Conservation (phyloP, 2,797 vertebrate species). For the Thalassophryne amazonica region DNA sequence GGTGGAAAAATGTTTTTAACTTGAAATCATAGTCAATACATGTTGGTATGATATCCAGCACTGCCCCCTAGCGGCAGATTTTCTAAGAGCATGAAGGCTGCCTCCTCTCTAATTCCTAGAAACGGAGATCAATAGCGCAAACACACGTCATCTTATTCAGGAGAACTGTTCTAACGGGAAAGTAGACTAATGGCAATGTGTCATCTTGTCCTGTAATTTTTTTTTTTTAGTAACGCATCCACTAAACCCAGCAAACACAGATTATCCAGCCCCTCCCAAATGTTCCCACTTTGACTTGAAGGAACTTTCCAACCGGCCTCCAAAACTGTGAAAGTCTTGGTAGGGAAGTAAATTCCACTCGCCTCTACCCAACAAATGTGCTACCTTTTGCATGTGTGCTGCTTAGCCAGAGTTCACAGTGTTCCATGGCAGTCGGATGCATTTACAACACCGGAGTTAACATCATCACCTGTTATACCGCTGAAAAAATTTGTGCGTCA, state of each 20-base stretch:
- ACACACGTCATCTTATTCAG: neutral
- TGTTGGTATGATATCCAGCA: neutral
- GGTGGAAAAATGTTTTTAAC: no score
- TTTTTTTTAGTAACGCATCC: neutral
- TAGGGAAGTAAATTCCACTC: conserved; percentile 44
- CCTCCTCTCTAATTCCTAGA: no score
- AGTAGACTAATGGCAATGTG: conserved; percentile 14
- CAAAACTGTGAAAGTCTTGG: conserved; percentile 12
- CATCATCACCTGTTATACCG: conserved; percentile 7
- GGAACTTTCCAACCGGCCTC: neutral
- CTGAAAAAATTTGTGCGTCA: conserved; percentile 52
- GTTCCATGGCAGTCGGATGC: conserved; percentile 14
- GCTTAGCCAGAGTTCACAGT: conserved; percentile 39
- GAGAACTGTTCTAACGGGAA: conserved; percentile 1
- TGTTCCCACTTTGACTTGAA: neutral
- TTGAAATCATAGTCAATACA: neutral
- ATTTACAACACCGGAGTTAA: conserved; percentile 32
- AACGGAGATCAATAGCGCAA: no score
- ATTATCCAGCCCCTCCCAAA: no score
- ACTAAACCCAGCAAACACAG: no score
- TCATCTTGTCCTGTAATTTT: neutral
- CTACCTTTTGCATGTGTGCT: conserved; percentile 32
- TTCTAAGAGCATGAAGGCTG: no score
- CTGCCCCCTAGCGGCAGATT: conserved; percentile 49
- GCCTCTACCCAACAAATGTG: conserved; percentile 35